These are phyloP conservation scores for Brachirus orientalis DNA, from an alignment of 2,113 vertebrate species.

Conservation along the genomic window DNA sequence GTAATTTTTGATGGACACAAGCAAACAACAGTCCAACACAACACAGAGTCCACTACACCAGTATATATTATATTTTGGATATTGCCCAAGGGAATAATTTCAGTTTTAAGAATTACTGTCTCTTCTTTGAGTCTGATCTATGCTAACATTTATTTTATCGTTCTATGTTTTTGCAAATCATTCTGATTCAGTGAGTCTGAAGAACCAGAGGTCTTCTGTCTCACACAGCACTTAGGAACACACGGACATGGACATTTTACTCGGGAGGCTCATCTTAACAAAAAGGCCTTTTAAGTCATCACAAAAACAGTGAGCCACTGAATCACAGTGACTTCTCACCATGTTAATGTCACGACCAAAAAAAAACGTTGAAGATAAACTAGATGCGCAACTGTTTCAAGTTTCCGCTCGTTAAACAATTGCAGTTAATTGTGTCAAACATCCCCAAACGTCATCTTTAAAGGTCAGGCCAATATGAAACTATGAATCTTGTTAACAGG, in stretches of 20 bases:
- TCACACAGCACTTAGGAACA: conserved; percentile 38
- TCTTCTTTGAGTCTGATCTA: no score
- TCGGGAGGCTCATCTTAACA: conserved; percentile 46
- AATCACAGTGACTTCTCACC: conserved; percentile 67
- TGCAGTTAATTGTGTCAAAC: background rate
- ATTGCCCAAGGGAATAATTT: no score
- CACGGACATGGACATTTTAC: conserved; percentile 52
- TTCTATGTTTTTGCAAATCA: conserved; percentile 20
- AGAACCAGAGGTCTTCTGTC: conserved; percentile 30
- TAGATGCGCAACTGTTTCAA: background rate
- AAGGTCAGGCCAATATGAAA: conserved; percentile 3
- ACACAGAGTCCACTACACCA: no score
- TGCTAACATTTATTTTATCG: no score
- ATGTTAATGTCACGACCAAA: conserved; percentile 61
- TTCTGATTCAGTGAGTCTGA: conserved; percentile 22
- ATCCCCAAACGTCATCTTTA: conserved; percentile 18
- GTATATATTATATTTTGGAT: no score
- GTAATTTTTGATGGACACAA: no score
- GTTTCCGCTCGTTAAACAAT: no score
- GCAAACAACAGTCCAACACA: no score
- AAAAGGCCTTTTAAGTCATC: conserved; percentile 45
- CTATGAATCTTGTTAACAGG: background rate
- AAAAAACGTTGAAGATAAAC: conserved; percentile 35
- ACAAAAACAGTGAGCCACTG: conserved; percentile 32
- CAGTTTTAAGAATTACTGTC: no score